Percentiles rank a stretch among this genome's conserved stretches.
phyloP scores from a whole-genome alignment of 2,797 vertebrate genomes.

The Platalea minor region DNA sequence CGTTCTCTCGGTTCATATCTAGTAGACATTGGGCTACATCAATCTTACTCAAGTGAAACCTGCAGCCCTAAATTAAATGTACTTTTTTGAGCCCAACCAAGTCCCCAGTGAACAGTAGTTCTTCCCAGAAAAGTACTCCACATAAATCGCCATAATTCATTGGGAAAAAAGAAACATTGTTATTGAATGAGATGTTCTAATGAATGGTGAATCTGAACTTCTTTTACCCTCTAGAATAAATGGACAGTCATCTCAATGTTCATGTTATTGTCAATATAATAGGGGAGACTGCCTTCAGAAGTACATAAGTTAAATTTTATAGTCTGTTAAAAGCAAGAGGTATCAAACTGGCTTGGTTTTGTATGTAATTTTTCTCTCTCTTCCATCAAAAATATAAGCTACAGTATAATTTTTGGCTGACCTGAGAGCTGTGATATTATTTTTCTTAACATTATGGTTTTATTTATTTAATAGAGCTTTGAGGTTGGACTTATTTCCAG shows the following conservation, averaged over 20 bases:
- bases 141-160: constrained; percentile 42
- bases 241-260: neutral
- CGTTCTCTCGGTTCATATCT: neutral
- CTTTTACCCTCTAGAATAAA: neutral
- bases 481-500: neutral
- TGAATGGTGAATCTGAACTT: neutral
- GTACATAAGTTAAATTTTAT: neutral
- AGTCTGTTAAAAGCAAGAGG: neutral
- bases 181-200: neutral
- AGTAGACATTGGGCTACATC: neutral
- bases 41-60: constrained; percentile 8
- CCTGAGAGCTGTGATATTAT: neutral
- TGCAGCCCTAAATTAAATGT: constrained; percentile 31
- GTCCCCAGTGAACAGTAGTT: constrained; percentile 14
- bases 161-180: neutral
- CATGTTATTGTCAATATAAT: neutral
- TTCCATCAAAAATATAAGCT: neutral
- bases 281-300: neutral
- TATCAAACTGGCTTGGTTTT: neutral
- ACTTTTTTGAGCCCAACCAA: constrained; percentile 1
- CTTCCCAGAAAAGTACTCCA: neutral
- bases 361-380: neutral
- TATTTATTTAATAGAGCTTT: neutral
- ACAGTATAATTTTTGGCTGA: neutral
- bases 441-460: neutral